A percentile compares a stretch with the other conserved stretches of the same genome.
These are phyloP conservation scores for Dolichallabes microphthalmus DNA, from an alignment of 2,113 vertebrate genomes.

Conservation along the genomic window DNA sequence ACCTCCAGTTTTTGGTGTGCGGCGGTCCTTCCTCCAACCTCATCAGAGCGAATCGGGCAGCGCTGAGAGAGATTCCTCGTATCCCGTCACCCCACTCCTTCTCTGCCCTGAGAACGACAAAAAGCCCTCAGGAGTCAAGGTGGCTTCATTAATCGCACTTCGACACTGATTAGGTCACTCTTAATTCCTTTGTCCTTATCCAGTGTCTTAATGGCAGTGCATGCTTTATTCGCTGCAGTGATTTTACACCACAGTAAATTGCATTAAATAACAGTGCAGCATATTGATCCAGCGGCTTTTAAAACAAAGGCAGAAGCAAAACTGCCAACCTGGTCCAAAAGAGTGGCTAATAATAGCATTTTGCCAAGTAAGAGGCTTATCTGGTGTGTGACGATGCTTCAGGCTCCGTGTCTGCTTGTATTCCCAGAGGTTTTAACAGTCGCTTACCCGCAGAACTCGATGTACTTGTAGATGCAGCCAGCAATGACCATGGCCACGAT, in stretches of 20 bases:
- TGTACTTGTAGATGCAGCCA: slow-evolving; percentile 98
- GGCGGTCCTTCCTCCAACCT: slow-evolving; percentile 94
- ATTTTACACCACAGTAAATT: slow-evolving; percentile 19
- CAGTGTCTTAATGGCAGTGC: background rate
- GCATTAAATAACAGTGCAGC: slow-evolving; percentile 12
- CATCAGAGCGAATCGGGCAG: slow-evolving; percentile 89
- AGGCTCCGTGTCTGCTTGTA: background rate
- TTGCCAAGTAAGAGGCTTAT: slow-evolving; percentile 36
- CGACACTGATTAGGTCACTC: background rate
- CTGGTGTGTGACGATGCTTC: slow-evolving; percentile 13
- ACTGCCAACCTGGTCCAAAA: background rate
- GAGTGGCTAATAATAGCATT: slow-evolving; percentile 31
- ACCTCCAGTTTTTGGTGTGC: slow-evolving; percentile 99
- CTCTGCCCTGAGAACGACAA: slow-evolving; percentile 80
- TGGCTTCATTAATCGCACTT: slow-evolving; percentile 6
- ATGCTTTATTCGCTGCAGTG: background rate
- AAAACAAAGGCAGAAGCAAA: slow-evolving; percentile 30
- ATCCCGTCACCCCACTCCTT: slow-evolving; percentile 99
- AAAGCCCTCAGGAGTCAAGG: background rate
- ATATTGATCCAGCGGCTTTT: slow-evolving; percentile 19
- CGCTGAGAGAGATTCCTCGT: slow-evolving; percentile 93
- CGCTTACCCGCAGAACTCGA: slow-evolving; percentile 93
- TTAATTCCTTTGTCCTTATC: background rate
- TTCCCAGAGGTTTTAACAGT: slow-evolving; percentile 22
- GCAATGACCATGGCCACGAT: slow-evolving; percentile 95